These are phyloP conservation scores for Cybosia mesomella DNA, from an alignment of 2,888 invertebrate species.

Conservation along the genomic window DNA sequence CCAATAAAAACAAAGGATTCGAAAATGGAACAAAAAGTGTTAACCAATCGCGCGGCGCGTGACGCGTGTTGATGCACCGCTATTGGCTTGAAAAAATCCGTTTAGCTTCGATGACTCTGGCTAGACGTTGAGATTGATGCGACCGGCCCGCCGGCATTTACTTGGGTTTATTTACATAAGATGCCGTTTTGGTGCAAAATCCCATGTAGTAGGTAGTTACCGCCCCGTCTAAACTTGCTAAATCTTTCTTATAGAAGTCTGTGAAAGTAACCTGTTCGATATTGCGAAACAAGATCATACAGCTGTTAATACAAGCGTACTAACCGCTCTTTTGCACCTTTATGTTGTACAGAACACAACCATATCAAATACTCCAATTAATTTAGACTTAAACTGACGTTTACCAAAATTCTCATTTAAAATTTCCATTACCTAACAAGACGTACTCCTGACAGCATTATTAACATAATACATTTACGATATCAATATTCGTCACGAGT, in stretches of 20 bases:
- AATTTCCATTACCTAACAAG: slow-evolving; percentile 38
- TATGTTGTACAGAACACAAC: neutral
- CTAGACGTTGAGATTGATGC: slow-evolving; percentile 84
- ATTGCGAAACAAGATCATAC: neutral
- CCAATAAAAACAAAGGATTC: slow-evolving; percentile 87
- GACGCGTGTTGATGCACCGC: slow-evolving; percentile 85
- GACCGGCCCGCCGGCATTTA: slow-evolving; percentile 69
- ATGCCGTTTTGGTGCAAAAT: slow-evolving; percentile 44
- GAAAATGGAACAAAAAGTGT: slow-evolving; percentile 86
- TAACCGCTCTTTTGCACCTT: neutral
- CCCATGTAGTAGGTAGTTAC: slow-evolving; percentile 16
- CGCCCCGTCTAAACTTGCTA: neutral
- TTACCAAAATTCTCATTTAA: slow-evolving; percentile 15
- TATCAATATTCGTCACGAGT: slow-evolving; percentile 73
- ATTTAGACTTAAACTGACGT: neutral
- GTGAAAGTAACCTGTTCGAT: neutral
- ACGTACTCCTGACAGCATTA: slow-evolving; percentile 43
- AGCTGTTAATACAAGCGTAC: neutral
- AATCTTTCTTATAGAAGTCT: slow-evolving; percentile 8
- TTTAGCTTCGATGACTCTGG: slow-evolving; percentile 83
- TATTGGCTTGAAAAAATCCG: slow-evolving; percentile 86
- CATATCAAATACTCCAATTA: neutral
- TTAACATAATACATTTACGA: slow-evolving; percentile 53
- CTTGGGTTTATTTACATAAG: slow-evolving; percentile 65
- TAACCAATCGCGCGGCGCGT: slow-evolving; percentile 83